Evolutionary conservation across 37 sponge, comb jelly and placozoan genomes (phyloP), one percentile per base, ranked within the genome.

Genomic region (Halichondria panicea): DNA sequence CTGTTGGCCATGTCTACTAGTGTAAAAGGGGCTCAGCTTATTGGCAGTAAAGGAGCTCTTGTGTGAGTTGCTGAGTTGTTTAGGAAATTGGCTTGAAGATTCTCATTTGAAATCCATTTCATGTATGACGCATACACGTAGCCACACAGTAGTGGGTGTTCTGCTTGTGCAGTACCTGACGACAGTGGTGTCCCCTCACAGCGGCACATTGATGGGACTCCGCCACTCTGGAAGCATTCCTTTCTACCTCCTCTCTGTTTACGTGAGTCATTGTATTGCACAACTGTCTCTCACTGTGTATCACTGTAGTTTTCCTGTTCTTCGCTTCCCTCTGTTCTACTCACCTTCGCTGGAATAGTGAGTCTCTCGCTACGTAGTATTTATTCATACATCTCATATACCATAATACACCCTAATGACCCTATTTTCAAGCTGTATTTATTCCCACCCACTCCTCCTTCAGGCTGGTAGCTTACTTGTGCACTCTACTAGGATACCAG

Each of bases 261-360:
- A 57, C 13, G 73, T 72, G 25, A 56, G 56, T 72, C 28, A 4
- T 4, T 36, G 4, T 7, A 65, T 65, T 65, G 6, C 36, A 65
- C 39, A 22, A 34, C 4, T 67, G 27, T 5, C 22, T 67, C 44
- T 38, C 43, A n/a, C n/a, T n/a, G 15, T 67, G 32, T 70, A 5
- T 30, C 44, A 61, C 31, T 33, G 3, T 50, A 79, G 80, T 68
- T 68, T 33, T 44, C 46, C 39, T 68, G 28, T 28, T 55, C 61
- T 30, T 79, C 80, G 43, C 0, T 59, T 24, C 43, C 12, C 32
- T 3, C 80, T 22, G 36, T 24, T 8, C 41, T 69, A 8, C 30
- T 55, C 25, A 70, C 70, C 19, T 21, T 69, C 30, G 59, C 50
- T 43, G 80, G 80, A 69, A 4, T 69, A 57, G 80, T 79, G 43